Percentiles rank a stretch among this genome's conserved stretches.
Conservation (phyloP, 1,140 invertebrate genomes). For the Heliconius congener region DNA sequence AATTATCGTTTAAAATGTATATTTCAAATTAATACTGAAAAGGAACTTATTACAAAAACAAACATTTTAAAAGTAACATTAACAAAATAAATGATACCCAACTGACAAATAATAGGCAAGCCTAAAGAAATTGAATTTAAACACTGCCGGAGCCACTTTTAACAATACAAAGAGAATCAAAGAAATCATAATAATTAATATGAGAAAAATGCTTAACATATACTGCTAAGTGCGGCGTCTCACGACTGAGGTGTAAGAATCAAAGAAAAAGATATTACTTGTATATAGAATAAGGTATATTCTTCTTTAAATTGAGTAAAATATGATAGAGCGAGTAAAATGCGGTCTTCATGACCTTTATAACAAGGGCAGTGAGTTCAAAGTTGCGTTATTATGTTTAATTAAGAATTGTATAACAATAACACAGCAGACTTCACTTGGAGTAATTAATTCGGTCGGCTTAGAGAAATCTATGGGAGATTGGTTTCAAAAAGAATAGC, state of each 20-base stretch:
- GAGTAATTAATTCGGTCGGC: constrained; percentile 39
- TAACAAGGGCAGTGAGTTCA: constrained; percentile 1
- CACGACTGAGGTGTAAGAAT: constrained; percentile 28
- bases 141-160: neutral
- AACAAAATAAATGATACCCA: neutral
- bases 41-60: no score
- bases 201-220: constrained; percentile 37
- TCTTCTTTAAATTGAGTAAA: neutral
- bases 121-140: neutral
- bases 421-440: constrained; percentile 29
- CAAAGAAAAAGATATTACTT: neutral
- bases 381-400: constrained; percentile 18
- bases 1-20: no score
- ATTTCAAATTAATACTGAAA: neutral
- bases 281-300: neutral
- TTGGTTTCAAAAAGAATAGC: constrained; percentile 12
- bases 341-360: constrained; percentile 9
- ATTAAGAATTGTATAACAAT: constrained; percentile 22
- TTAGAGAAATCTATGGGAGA: constrained; percentile 41
- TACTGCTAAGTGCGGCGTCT: constrained; percentile 30
- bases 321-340: neutral
- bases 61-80: neutral
- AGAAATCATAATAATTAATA: constrained; percentile 39
- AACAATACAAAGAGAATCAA: constrained; percentile 14
- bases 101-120: neutral